Evolutionary conservation across 2,797 vertebrate species (phyloP), one percentile per base, ranked within the genome.

Genomic region (Salmo trutta): DNA sequence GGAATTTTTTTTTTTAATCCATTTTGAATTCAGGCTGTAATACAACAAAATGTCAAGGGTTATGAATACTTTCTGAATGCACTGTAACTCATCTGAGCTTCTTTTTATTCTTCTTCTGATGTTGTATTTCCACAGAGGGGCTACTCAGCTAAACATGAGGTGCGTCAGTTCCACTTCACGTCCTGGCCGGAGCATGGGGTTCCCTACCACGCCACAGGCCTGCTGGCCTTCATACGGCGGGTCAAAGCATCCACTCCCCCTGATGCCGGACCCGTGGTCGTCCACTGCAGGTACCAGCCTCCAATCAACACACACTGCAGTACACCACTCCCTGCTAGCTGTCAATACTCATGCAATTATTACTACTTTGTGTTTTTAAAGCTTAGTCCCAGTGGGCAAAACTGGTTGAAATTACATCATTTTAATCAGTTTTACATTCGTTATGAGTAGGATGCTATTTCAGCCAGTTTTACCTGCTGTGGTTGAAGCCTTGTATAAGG

Each of bases 151-250:
- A 96, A 97, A 83, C 98, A 99, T 0, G 97, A 99, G 92, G 97
- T 99, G 78, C 96, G 96, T 84, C 98, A 99, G 93, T 99, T 99
- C 92, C 98, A 99, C 88, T 99, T 99, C 90, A 97, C 95, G 0
- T 97, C 98, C 0, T 99, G 98, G 98, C 98, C 98, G 0, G 98
- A 99, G 85, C 98, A 99, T 0, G 98, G 98, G 0, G 98, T 99
- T 52, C 98, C 98, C 52, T 97, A 95, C 90, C 98, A 99, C 0
- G 97, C 98, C 86, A 99, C 98, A 0, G 98, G 98, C 82, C 94
- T 99, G 78, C 82, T 99, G 91, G 97, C 97, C 83, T 99, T 99
- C 88, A 97, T 99, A 90, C 96, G 98, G 73, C 93, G 98, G 8
- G 97, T 99, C 83, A 99, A 99, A 89, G 95, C 95, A 0, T 98